phyloP scores from a whole-genome alignment of 1,140 invertebrate species.

The Vanessa atalanta region DNA sequence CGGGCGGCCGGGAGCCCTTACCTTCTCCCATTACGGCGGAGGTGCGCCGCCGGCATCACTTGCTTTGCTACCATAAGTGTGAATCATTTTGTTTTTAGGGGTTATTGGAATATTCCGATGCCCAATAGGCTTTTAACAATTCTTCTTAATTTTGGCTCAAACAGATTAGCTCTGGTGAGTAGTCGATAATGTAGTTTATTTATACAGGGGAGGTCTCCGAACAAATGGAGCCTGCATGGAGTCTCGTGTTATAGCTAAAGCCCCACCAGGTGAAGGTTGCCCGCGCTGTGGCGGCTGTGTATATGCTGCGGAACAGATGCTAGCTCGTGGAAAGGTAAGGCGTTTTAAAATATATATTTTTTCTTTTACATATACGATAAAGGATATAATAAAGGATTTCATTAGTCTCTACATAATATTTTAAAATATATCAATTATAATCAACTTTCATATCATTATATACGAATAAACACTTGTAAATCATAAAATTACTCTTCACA shows the following conservation, averaged over 20 bases:
- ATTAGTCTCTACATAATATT: not conserved
- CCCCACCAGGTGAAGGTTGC: conserved; percentile 92
- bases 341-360: conserved; percentile 41
- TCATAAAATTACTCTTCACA: conserved; percentile 10
- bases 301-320: conserved; percentile 96
- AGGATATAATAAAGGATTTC: not conserved
- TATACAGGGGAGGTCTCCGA: conserved; percentile 63
- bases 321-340: conserved; percentile 92
- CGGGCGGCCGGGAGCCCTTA: conserved; percentile 80
- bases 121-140: conserved; percentile 72
- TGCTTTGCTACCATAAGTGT: conserved; percentile 72
- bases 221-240: conserved; percentile 84
- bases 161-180: conserved; percentile 31
- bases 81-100: conserved; percentile 58
- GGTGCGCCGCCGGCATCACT: conserved; percentile 73
- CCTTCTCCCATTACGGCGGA: conserved; percentile 84
- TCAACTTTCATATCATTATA: not conserved
- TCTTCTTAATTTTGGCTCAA: conserved; percentile 66
- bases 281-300: conserved; percentile 95
- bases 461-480: conserved; percentile 1
- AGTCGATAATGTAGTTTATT: conserved; percentile 47
- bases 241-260: conserved; percentile 88
- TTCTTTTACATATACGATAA: not conserved
- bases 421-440: not conserved
- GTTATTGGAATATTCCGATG: conserved; percentile 57